Percentiles rank a stretch among this genome's conserved stretches.
phyloP scores from a whole-genome alignment of 2,888 invertebrate genomes.

The Dexiosoma caninum region DNA sequence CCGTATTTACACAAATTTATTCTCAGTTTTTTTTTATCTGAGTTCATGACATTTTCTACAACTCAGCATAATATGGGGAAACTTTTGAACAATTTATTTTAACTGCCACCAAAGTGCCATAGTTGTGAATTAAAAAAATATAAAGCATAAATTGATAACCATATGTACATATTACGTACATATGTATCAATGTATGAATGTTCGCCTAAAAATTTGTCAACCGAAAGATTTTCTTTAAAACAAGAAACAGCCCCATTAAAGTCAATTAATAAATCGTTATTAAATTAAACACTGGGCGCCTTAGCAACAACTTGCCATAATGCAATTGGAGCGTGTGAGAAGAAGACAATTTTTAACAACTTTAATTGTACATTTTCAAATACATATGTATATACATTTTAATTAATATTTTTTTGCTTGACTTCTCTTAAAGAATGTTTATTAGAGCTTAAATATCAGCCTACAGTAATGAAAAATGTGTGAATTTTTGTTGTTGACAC shows the following conservation, averaged over 20 bases:
- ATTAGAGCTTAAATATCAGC: slow-evolving; percentile 39
- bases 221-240: neutral
- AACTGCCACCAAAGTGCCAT: no score
- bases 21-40: no score
- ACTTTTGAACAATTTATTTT: no score
- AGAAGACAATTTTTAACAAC: neutral
- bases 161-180: neutral
- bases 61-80: no score
- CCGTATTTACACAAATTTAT: no score
- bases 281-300: slow-evolving; percentile 7
- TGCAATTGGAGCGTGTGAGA: slow-evolving; percentile 19
- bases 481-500: neutral
- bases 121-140: no score
- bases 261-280: slow-evolving; percentile 9
- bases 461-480: slow-evolving; percentile 20
- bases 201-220: no score
- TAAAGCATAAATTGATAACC: no score
- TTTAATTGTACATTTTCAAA: neutral
- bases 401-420: slow-evolving; percentile 5
- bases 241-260: neutral
- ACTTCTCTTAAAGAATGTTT: slow-evolving; percentile 2
- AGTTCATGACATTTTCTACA: no score
- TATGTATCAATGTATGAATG: no score
- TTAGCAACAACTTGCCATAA: neutral
- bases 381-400: neutral